A percentile compares a stretch with the other conserved stretches of the same genome.
Conservation (phyloP, 2,113 vertebrate genomes). For the Odobenus rosmarus region DNA sequence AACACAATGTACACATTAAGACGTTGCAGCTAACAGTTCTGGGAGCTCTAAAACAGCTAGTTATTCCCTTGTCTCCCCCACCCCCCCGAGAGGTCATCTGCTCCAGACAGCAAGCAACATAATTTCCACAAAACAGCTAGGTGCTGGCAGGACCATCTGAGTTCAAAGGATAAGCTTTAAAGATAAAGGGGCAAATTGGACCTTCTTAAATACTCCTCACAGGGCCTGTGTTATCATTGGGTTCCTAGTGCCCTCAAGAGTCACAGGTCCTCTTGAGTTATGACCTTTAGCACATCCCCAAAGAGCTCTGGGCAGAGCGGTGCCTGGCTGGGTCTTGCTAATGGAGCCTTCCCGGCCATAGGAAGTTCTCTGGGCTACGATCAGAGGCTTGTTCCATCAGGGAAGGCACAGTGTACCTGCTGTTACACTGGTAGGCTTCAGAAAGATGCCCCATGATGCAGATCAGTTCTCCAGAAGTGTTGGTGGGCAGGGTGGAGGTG, state of each 20-base stretch:
- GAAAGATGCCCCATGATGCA: not conserved
- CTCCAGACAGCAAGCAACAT: not conserved
- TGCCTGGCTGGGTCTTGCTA: not conserved
- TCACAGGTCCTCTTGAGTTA: not conserved
- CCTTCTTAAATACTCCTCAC: not conserved
- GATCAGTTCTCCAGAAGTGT: not conserved
- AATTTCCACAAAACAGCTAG: not conserved
- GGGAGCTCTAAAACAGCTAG: not conserved
- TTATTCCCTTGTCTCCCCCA: not conserved
- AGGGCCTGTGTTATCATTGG: not conserved
- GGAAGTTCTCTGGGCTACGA: not conserved
- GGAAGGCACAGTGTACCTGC: not conserved
- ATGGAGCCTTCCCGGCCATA: not conserved
- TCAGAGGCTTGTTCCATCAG: not conserved
- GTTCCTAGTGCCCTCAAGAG: not conserved
- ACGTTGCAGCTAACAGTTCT: constrained; percentile 10
- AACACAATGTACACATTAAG: not conserved
- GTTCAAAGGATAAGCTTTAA: not conserved
- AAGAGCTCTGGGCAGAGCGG: not conserved
- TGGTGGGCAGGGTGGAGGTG: not conserved
- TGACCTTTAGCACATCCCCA: not conserved
- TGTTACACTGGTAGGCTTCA: not conserved
- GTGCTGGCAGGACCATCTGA: not conserved
- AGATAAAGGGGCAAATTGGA: not conserved
- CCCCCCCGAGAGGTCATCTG: not conserved